Evolutionary conservation across 2,797 vertebrate genomes (phyloP).

Genomic region (Etheostoma perlongum): DNA sequence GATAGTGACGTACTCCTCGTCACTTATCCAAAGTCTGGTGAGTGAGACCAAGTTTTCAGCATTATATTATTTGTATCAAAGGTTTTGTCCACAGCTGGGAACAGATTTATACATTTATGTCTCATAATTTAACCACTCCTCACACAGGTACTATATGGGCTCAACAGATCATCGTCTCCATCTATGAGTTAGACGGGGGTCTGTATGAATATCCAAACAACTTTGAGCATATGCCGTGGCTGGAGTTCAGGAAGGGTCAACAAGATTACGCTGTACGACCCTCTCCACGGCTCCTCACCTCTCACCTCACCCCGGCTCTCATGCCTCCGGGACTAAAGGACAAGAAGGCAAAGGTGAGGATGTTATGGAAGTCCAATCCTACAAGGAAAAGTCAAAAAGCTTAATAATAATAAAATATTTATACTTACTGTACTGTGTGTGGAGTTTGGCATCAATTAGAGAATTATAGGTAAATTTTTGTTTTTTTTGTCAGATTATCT

Average conservation of each 20-base stretch:
- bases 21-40: conserved; percentile 81
- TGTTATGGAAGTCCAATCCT: too few species aligned
- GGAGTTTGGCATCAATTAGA: too few species aligned
- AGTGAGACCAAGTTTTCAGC: conserved; percentile 11
- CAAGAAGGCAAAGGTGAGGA: conserved; percentile 69
- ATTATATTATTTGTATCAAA: not conserved
- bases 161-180: conserved; percentile 75
- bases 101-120: not conserved
- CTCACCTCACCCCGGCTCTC: conserved; percentile 71
- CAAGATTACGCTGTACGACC: conserved; percentile 50
- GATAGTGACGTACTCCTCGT: conserved; percentile 76
- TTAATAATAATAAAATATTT: too few species aligned
- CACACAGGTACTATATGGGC: conserved; percentile 78
- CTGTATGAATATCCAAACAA: conserved; percentile 51
- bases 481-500: conserved; percentile 67
- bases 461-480: not conserved
- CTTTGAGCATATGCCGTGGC: conserved; percentile 74
- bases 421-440: too few species aligned
- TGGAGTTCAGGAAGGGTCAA: conserved; percentile 55
- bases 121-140: not conserved
- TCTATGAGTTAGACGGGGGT: conserved; percentile 50
- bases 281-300: conserved; percentile 70
- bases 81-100: not conserved
- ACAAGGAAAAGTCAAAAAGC: too few species aligned
- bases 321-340: conserved; percentile 69